Evolutionary conservation across 2,888 invertebrate species (phyloP), one percentile per base, ranked within the genome.

Genomic region (Cremastinae sp.): DNA sequence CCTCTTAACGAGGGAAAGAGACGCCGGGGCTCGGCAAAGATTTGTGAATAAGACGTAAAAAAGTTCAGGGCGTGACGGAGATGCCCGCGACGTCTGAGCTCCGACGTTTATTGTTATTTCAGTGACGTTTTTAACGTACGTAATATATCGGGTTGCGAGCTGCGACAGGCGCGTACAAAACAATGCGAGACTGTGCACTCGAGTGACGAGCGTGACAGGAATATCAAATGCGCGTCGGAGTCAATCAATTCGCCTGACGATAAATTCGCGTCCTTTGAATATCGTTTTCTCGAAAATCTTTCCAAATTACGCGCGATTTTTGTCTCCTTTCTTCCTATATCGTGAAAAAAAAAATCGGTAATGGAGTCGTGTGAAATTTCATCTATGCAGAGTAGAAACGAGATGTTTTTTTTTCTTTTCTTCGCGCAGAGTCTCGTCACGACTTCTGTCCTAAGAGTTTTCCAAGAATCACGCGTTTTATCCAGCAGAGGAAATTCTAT

Each of bases 201-300:
- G 14, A 12, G 36, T n/a, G 83, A 83, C 28, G 83, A 81, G 54
- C 34, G 58, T 66, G 43, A 41, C 66, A 70, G 53, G 65, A 61
- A 58, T 22, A 80, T 79, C 83, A 84, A 84, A 85, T 79, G 79
- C 84, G 84, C 85, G 86, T 85, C 83, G 82, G 82, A n/a, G 87
- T 82, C 82, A 86, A 86, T 86, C 85, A 87, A 87, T 53, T 43
- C 22, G 86, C 86, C 86, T 83, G 82, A 77, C 10, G 49, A 18
- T 10, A 49, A 49, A 20, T 49, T 45, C 83, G 9, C 56, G 28
- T 16, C 36, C 58, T n/a, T 18, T 22, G 16, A 10, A 10, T n/a
- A 18, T 10, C 20, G 49, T 18, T 49, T n/a, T 49, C n/a, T 49
- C 20, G 49, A 18, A 16, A 14, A 49, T 28, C 28, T 5, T 28